Evolutionary conservation across 2,888 invertebrate species (phyloP).

Genomic region (Leucozona laternaria): DNA sequence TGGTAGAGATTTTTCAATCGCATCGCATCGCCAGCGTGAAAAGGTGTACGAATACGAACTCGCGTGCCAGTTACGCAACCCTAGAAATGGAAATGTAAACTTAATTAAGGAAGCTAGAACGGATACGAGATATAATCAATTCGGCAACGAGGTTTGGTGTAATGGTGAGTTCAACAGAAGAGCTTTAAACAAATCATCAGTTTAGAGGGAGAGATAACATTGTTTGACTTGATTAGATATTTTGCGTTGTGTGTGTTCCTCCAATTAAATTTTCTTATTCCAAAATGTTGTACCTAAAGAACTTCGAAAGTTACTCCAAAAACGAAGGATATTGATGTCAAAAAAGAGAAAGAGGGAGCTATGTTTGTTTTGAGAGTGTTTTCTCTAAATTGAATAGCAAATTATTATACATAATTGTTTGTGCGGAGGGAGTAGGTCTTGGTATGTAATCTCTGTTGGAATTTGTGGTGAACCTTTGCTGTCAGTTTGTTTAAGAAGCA

Average conservation of each 20-base stretch:
- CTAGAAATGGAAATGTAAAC: slow-evolving; percentile 57
- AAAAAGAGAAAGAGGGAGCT: background rate
- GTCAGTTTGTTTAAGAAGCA: background rate
- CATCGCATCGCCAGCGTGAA: no score
- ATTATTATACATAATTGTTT: background rate
- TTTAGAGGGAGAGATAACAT: slow-evolving; percentile 35
- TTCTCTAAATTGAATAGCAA: background rate
- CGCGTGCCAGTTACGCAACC: background rate
- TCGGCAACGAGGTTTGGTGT: background rate
- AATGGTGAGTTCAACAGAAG: slow-evolving; percentile 7
- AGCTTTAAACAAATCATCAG: slow-evolving; percentile 26
- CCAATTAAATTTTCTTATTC: slow-evolving; percentile 14
- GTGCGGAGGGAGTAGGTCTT: background rate
- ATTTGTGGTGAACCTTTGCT: background rate
- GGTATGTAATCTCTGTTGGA: background rate
- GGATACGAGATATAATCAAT: slow-evolving; percentile 23
- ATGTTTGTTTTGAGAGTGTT: background rate
- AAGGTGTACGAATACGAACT: background rate
- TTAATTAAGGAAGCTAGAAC: slow-evolving; percentile 28
- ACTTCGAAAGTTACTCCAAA: background rate
- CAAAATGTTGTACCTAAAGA: background rate
- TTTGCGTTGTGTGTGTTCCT: slow-evolving; percentile 23
- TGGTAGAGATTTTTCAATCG: slow-evolving; percentile 4
- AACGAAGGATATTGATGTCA: slow-evolving; percentile 11
- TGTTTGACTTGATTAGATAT: slow-evolving; percentile 25